A percentile compares a stretch with the other conserved stretches of the same genome.
Conservation (phyloP, 2,797 vertebrate genomes). For the Melopsittacus undulatus region DNA sequence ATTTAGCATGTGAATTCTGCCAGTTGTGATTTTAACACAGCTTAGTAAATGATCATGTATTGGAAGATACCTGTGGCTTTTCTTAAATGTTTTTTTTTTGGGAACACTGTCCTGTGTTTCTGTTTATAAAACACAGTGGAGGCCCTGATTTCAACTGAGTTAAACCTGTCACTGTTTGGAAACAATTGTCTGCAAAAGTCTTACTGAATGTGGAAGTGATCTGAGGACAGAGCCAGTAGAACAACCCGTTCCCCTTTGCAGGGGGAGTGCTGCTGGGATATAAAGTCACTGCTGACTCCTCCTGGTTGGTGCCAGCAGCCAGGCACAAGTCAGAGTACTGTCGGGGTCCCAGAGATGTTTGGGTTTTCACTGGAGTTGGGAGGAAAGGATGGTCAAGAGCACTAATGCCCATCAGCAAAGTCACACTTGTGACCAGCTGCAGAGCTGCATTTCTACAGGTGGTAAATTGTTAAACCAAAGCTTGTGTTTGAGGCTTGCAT, state of each 20-base stretch:
- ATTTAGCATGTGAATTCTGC: not conserved
- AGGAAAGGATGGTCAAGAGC: not conserved
- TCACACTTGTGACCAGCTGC: accelerated
- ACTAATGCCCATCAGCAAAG: not conserved
- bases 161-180: not conserved
- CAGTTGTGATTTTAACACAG: not conserved
- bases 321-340: not conserved
- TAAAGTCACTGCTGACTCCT: not conserved
- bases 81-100: not conserved
- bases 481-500: not conserved
- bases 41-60: not conserved
- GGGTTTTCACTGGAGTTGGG: too few relatives aligned
- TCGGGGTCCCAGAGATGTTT: not conserved
- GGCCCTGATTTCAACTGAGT: not conserved
- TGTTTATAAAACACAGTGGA: not conserved
- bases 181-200: not conserved
- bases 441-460: not conserved
- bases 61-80: not conserved
- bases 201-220: not conserved
- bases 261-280: not conserved
- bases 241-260: accelerated
- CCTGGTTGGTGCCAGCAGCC: not conserved
- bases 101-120: not conserved
- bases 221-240: not conserved
- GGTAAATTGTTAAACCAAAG: not conserved